Conservation (phyloP, 2,888 invertebrate genomes). For the Pomacea canaliculata region DNA sequence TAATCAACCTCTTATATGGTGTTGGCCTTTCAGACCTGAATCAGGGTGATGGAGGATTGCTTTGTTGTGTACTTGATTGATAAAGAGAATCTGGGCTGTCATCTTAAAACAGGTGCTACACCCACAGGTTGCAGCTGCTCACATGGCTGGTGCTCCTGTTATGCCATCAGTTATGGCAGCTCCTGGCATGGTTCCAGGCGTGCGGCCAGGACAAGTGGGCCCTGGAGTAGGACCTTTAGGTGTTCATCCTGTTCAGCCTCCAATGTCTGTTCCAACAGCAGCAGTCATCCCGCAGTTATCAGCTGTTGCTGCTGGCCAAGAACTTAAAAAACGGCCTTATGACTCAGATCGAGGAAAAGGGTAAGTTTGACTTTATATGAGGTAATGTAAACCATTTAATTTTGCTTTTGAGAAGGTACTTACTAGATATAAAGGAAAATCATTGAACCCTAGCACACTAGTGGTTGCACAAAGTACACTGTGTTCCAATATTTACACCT, state of each 20-base stretch:
- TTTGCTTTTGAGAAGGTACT: too few relatives aligned
- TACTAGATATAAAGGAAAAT: too few relatives aligned
- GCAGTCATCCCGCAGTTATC: constrained; percentile 33
- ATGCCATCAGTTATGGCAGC: constrained; percentile 30
- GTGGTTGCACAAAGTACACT: too few relatives aligned
- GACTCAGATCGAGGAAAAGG: constrained; percentile 15
- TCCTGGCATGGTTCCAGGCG: constrained; percentile 21
- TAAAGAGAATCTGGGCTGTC: not conserved
- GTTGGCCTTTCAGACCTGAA: too few relatives aligned
- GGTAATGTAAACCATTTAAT: too few relatives aligned
- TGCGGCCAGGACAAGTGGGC: constrained; percentile 16
- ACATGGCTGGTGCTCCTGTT: constrained; percentile 33
- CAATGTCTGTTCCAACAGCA: constrained; percentile 29
- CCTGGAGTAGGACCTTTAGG: constrained; percentile 26
- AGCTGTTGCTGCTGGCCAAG: constrained; percentile 11
- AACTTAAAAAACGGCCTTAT: constrained; percentile 16
- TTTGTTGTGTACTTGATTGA: too few relatives aligned
- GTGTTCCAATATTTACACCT: too few relatives aligned
- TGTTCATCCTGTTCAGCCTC: constrained; percentile 20
- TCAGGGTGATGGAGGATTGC: too few relatives aligned
- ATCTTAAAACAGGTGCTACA: constrained; percentile 17
- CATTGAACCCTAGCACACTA: too few relatives aligned
- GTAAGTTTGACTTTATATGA: not conserved
- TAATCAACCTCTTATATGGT: too few relatives aligned
- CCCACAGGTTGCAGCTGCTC: constrained; percentile 33